Percentiles rank a stretch among this genome's conserved stretches.
Conservation (phyloP, 2,797 vertebrate species). For the Peromyscus nudipes region DNA sequence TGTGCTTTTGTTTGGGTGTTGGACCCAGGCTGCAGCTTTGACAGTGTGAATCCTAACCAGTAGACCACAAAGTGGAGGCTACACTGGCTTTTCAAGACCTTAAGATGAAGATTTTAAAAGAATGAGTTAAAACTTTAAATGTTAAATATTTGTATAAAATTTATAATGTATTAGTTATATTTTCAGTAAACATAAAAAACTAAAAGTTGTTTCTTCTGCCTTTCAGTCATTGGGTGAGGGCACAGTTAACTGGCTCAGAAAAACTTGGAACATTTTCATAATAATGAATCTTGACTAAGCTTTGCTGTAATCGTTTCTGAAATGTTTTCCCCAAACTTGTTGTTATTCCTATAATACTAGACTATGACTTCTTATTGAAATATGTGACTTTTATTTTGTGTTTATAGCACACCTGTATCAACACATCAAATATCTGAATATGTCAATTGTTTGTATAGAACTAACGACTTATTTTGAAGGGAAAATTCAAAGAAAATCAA, state of each 20-base stretch:
- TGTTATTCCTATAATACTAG: not conserved
- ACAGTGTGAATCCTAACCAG: not conserved
- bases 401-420: not conserved
- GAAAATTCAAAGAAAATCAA: slow-evolving; percentile 27
- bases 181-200: not conserved
- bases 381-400: slow-evolving; percentile 24
- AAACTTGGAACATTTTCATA: slow-evolving; percentile 37
- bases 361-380: slow-evolving; percentile 32
- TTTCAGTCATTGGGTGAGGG: not conserved
- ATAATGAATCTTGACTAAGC: not conserved
- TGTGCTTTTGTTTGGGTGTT: not conserved
- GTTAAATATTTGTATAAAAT: slow-evolving; percentile 37
- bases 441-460: slow-evolving; percentile 17
- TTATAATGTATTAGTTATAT: not conserved
- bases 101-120: not conserved
- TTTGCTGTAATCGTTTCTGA: slow-evolving; percentile 43
- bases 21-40: not conserved
- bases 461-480: slow-evolving; percentile 27
- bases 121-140: slow-evolving; percentile 18
- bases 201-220: not conserved
- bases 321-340: not conserved
- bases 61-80: not conserved
- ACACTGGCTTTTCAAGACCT: not conserved
- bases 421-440: slow-evolving; percentile 19
- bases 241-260: not conserved